A percentile compares a stretch with the other conserved stretches of the same genome.
Evolutionary conservation across 2,888 invertebrate species (phyloP).

Genomic region (Andrena dorsata): DNA sequence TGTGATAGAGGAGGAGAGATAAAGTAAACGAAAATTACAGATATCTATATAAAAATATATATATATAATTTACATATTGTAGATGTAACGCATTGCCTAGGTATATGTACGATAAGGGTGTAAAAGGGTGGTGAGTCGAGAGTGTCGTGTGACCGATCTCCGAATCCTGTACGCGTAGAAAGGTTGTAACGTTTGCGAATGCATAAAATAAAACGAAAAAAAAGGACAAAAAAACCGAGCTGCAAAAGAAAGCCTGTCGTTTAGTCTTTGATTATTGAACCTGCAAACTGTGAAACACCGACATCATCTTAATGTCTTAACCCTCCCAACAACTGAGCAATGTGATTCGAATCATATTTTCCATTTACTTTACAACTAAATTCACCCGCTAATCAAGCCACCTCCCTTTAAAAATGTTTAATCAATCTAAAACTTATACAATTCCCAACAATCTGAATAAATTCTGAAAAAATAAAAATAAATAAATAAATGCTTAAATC

Average conservation of each 20-base stretch:
- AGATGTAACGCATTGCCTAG: slow-evolving; percentile 49
- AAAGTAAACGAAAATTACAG: slow-evolving; percentile 26
- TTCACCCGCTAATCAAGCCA: no score
- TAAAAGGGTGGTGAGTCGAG: slow-evolving; percentile 43
- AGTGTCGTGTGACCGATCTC: slow-evolving; percentile 74
- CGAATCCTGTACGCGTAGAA: slow-evolving; percentile 78
- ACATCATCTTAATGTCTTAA: no score
- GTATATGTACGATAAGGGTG: background rate
- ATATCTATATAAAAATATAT: slow-evolving; percentile 42
- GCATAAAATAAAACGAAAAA: slow-evolving; percentile 77
- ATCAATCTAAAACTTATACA: no score
- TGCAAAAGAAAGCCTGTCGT: slow-evolving; percentile 17
- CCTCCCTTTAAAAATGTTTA: no score
- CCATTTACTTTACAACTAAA: no score
- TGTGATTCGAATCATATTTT: no score
- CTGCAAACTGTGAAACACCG: no score
- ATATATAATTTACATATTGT: slow-evolving; percentile 54
- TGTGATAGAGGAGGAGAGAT: slow-evolving; percentile 13
- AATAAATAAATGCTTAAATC: no score
- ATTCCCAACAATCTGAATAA: no score
- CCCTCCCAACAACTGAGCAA: no score
- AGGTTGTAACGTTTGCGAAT: slow-evolving; percentile 83
- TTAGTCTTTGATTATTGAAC: background rate
- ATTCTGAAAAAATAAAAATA: no score
- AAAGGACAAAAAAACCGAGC: slow-evolving; percentile 75